Evolutionary conservation across 2,797 vertebrate genomes (phyloP).

Genomic region (Channallabes apus): DNA sequence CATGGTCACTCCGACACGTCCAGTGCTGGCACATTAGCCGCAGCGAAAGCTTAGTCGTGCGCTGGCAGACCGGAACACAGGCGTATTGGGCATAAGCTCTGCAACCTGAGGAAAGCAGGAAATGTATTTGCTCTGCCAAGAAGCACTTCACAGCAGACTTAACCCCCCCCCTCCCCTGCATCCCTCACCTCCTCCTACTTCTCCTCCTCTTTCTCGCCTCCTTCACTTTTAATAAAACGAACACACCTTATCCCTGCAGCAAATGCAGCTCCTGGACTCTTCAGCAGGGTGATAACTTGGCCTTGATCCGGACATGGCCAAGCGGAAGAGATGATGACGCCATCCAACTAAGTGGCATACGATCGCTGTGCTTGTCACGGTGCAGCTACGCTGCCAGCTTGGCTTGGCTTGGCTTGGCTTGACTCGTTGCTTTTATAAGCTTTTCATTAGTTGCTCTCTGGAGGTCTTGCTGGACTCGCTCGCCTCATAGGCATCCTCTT

Average conservation of each 20-base stretch:
- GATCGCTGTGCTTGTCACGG: slow-evolving; percentile 41
- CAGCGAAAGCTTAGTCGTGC: slow-evolving; percentile 33
- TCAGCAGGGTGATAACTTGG: slow-evolving; percentile 45
- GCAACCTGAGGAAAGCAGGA: slow-evolving; percentile 33
- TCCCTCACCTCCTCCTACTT: slow-evolving; percentile 4
- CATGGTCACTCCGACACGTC: slow-evolving; percentile 44
- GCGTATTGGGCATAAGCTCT: slow-evolving; percentile 32
- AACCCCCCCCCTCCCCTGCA: slow-evolving; percentile 47
- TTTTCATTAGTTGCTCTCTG: slow-evolving; percentile 44
- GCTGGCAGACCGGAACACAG: slow-evolving; percentile 26
- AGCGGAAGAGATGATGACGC: slow-evolving; percentile 50
- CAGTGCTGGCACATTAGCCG: slow-evolving; percentile 44
- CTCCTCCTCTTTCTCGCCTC: not conserved
- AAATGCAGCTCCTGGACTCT: slow-evolving; percentile 49
- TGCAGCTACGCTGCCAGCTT: slow-evolving; percentile 42
- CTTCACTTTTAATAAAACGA: slow-evolving; percentile 56
- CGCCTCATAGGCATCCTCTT: slow-evolving; percentile 15
- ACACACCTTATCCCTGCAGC: slow-evolving; percentile 46
- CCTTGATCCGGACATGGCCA: slow-evolving; percentile 43
- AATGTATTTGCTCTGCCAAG: slow-evolving; percentile 49
- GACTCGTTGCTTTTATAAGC: slow-evolving; percentile 42
- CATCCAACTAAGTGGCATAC: slow-evolving; percentile 49
- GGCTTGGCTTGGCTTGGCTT: slow-evolving; percentile 30
- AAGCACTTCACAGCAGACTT: slow-evolving; percentile 38
- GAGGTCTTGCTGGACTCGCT: slow-evolving; percentile 27